Evolutionary conservation across 2,797 vertebrate species (phyloP), one percentile per base, ranked within the genome.

Genomic region (Paedocypris micromegethes): DNA sequence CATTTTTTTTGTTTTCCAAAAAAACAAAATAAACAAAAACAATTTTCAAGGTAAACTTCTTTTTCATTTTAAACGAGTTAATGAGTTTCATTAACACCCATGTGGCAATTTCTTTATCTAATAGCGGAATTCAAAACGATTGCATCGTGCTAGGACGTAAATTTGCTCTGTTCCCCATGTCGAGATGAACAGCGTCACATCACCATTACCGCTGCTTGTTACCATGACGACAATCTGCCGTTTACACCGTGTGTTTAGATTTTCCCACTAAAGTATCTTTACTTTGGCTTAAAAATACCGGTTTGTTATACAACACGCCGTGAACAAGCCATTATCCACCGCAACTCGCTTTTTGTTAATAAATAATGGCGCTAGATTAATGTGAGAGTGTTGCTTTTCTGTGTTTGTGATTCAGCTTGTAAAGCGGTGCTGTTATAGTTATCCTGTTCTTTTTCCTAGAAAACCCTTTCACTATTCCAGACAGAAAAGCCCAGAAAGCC

Each of bases 281-380:
- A 63, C 49, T 63, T 63, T 8, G 49, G 51, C 61, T 63, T 49
- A n/a, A 43, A 49, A 50, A 7, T 63, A 49, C 50, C 60, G 40
- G 9, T 63, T 37, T 9, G 50, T 63, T 52, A 63, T 52, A 44
- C 49, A 63, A 6, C 4, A 39, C 23, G 23, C 23, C 23, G 23
- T 23, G 23, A 23, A 23, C 23, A 52, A 52, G 37, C 48, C 48
- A 52, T 50, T 66, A n/a, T 23, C 39, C 23, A 44, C 46, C 44
- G 4, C 39, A 6, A 37, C 48, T 5, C 2, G 37, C 56, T 59
- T 68, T 50, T 9, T 50, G 23, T 37, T 44, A 52, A 61, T 60
- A n/a, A 50, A 55, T 54, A 55, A 61, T 56, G 50, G 68, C 58
- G 47, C 44, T 42, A 39, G n/a, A 48, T 51, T 59, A 70, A 23